Base-by-base conservation (phyloP, 2,113 vertebrate genomes). In the Sitta europaea region DNA sequence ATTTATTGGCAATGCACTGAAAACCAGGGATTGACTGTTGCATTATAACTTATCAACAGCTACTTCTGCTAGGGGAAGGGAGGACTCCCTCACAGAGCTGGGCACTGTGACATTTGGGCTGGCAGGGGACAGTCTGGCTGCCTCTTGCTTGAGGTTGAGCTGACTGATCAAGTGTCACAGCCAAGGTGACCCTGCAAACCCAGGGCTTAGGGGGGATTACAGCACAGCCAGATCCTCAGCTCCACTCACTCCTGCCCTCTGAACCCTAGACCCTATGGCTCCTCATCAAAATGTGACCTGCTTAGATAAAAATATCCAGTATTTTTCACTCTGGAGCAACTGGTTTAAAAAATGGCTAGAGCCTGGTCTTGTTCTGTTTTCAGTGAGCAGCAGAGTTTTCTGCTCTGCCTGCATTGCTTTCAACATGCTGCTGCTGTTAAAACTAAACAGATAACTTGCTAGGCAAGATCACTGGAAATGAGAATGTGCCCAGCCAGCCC, bases 271-370 rank as follows among this genome's bases (percentile, higher is more conserved):
- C 80, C 80, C 47, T 68, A 53, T 75, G 94, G 72, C 92, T 95
- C 94, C 92, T 94, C 93, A 48, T 81, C 90, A 93, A 90, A 96
- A 96, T 96, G 53, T 45, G 81, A 96, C 87, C 86, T 95, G 50
- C 78, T 82, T 65, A 70, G 87, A 89, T 79, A 95, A 96, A 96
- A 96, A 96, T 94, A 95, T 10, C 63, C 73, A 25, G 29, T 53
- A 63, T 66, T 87, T 38, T 94, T 93, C 72, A 29, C 51, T 61
- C 57, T 61, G 70, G 89, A 94, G 33, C 81, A 88, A 83, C 63
- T 83, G 84, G 35, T 71, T 68, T 71, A 51, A 23, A 76, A 72
- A 90, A 73, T 51, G 1, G 36, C 55, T 81, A 18, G 22, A 84
- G 47, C 20, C 36, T 42, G n/a, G 10, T 73, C 40, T 40, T 68